Percentiles rank a stretch among this genome's conserved stretches.
Conservation (phyloP, 2,797 vertebrate species). For the Rachycentron canadum region DNA sequence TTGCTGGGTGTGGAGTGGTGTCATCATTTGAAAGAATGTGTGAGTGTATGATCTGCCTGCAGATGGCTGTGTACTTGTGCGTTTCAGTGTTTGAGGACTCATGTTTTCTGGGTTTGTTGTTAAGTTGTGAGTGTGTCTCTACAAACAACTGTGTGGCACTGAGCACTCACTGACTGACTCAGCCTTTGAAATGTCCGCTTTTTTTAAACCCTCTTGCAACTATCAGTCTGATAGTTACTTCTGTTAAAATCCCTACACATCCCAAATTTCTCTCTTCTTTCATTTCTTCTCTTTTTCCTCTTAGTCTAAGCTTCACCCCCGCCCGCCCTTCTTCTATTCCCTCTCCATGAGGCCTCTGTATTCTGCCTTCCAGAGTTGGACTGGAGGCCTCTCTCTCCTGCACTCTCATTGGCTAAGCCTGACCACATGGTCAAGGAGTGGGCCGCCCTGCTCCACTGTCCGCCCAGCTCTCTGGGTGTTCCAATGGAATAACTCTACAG, state of each 20-base stretch:
- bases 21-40: conserved; percentile 64
- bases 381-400: conserved; percentile 66
- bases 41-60: conserved; percentile 53
- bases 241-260: conserved; percentile 44
- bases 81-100: conserved; percentile 42
- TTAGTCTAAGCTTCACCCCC: conserved; percentile 35
- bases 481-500: conserved; percentile 87
- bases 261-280: conserved; percentile 44
- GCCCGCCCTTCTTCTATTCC: conserved; percentile 35
- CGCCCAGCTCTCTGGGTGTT: conserved; percentile 84
- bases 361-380: conserved; percentile 71
- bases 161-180: conserved; percentile 67
- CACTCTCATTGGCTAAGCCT: conserved; percentile 77
- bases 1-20: conserved; percentile 68
- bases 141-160: conserved; percentile 75
- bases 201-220: conserved; percentile 8
- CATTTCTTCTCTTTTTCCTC: conserved; percentile 40
- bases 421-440: conserved; percentile 86
- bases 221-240: conserved; percentile 4
- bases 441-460: conserved; percentile 79
- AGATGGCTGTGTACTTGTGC: conserved; percentile 35
- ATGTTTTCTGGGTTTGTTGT: conserved; percentile 71
- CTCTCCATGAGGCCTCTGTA: conserved; percentile 78
- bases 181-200: conserved; percentile 27
- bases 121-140: conserved; percentile 68